These are phyloP conservation scores for Chelidonichthys spinosus DNA, from an alignment of 2,797 vertebrate genomes.

Conservation along the genomic window DNA sequence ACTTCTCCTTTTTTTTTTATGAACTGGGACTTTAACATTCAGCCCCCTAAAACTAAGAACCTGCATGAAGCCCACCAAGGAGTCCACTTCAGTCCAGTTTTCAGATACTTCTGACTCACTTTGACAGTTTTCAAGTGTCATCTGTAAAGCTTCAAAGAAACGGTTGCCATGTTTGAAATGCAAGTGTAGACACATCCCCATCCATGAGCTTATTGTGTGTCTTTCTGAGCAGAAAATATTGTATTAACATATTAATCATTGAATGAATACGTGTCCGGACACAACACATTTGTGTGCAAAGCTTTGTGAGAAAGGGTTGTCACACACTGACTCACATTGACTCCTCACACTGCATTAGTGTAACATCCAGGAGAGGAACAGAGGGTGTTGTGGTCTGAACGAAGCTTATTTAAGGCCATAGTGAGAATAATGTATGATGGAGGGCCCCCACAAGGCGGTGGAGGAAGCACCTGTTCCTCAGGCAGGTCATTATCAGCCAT, in stretches of 20 bases:
- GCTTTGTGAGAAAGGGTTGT: neutral
- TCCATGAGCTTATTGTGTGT: neutral
- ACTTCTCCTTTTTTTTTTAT: conserved; percentile 8
- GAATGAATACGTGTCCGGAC: neutral
- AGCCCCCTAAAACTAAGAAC: no score
- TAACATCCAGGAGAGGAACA: conserved; percentile 44
- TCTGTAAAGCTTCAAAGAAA: neutral
- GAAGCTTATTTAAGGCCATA: conserved; percentile 25
- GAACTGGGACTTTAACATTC: neutral
- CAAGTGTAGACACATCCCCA: neutral
- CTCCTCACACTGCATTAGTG: neutral
- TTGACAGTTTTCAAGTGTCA: conserved; percentile 1
- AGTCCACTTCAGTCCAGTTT: neutral
- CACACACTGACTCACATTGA: conserved; percentile 5
- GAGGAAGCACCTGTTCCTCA: conserved; percentile 85
- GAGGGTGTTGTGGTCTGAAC: conserved; percentile 38
- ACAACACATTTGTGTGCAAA: neutral
- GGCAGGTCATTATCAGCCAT: conserved; percentile 63
- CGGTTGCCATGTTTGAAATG: neutral
- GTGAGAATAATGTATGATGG: conserved; percentile 45
- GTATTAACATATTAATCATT: neutral
- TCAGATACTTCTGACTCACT: neutral
- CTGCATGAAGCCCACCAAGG: no score
- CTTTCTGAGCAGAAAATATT: conserved; percentile 1
- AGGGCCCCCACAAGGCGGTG: conserved; percentile 46